phyloP scores from a whole-genome alignment of 2,113 vertebrate species.

The Arothron firmamentum region DNA sequence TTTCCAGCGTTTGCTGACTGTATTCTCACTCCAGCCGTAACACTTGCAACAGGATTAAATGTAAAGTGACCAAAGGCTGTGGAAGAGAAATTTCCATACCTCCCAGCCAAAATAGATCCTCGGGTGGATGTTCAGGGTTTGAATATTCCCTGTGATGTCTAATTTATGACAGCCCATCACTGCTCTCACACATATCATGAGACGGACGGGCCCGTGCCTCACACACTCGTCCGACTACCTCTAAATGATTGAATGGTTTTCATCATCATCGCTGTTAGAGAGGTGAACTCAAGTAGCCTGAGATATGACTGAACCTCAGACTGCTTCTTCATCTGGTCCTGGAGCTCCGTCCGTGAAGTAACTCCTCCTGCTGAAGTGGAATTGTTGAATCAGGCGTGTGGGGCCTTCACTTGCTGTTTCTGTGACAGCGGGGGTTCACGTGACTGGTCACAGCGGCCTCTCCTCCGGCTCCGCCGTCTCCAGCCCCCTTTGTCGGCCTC shows the following conservation, averaged over 20 bases:
- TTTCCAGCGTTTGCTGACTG: conserved; percentile 12
- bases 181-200: neutral
- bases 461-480: too few relatives aligned
- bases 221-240: too few relatives aligned
- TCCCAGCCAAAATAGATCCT: conserved; percentile 14
- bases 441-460: too few relatives aligned
- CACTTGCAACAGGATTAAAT: conserved; percentile 36
- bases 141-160: conserved; percentile 10
- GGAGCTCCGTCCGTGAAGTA: too few relatives aligned
- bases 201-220: neutral
- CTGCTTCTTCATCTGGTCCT: neutral
- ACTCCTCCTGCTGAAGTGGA: too few relatives aligned
- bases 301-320: neutral
- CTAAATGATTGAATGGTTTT: conserved; percentile 15
- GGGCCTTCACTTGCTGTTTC: too few relatives aligned
- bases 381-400: too few relatives aligned
- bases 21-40: conserved; percentile 10
- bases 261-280: neutral
- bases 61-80: conserved; percentile 30
- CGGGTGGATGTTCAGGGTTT: conserved; percentile 5
- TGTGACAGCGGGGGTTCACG: too few relatives aligned
- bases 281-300: neutral
- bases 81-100: conserved; percentile 17
- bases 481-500: too few relatives aligned
- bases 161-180: conserved; percentile 5